Percentiles rank a stretch among this genome's conserved stretches.
Evolutionary conservation across 2,888 invertebrate genomes (phyloP).

Genomic region (Protophormia terraenovae): DNA sequence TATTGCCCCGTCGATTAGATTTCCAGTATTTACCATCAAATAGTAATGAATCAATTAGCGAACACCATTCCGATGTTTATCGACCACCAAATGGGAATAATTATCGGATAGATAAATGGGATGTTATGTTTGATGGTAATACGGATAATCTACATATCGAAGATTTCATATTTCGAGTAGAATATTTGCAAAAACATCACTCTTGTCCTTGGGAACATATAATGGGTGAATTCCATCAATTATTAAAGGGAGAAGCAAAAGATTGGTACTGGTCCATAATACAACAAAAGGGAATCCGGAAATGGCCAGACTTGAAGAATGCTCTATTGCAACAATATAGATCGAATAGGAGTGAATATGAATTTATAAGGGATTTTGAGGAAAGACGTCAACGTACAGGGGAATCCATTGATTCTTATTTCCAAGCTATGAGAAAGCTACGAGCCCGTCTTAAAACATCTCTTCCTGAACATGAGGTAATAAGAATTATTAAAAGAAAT

Average conservation of each 20-base stretch:
- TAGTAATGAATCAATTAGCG: no score
- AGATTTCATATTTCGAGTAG: neutral
- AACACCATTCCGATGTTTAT: neutral
- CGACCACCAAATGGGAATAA: neutral
- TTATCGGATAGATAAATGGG: neutral
- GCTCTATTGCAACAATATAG: no score
- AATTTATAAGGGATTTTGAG: neutral
- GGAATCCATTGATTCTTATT: neutral
- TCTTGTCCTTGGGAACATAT: neutral
- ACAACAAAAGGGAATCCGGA: no score
- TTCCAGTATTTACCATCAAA: no score
- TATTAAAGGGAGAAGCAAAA: neutral
- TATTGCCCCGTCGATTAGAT: neutral
- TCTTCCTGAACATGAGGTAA: neutral
- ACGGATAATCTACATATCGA: neutral
- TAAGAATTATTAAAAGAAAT: neutral
- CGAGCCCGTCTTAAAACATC: neutral
- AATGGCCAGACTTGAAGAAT: no score
- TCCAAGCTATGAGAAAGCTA: neutral
- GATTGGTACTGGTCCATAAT: slow-evolving; percentile 36
- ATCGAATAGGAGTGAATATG: neutral
- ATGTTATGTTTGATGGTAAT: neutral
- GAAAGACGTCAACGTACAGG: neutral
- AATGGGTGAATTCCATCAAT: neutral
- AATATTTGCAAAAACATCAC: neutral